Percentiles rank a stretch among this genome's conserved stretches.
These are phyloP conservation scores for Nibea coibor DNA, from an alignment of 2,113 vertebrate species.

Conservation along the genomic window DNA sequence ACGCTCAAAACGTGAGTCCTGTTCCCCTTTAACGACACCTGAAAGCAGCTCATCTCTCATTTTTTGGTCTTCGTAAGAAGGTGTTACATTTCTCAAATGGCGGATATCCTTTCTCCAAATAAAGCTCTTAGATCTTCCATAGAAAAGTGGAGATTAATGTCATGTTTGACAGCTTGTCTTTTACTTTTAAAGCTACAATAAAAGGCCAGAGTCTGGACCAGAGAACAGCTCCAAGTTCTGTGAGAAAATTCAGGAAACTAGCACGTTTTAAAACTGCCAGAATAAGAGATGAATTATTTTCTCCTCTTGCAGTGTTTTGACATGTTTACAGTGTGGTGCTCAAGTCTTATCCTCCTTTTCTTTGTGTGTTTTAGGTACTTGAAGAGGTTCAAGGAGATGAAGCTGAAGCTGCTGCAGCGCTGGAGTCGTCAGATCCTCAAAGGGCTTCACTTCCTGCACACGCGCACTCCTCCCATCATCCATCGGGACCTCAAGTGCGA, in stretches of 20 bases:
- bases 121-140: neutral
- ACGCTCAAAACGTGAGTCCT: conserved; percentile 96
- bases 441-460: conserved; percentile 97
- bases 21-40: neutral
- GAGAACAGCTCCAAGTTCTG: conserved; percentile 10
- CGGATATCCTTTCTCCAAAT: conserved; percentile 13
- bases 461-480: conserved; percentile 95
- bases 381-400: conserved; percentile 98
- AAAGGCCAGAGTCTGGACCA: conserved; percentile 7
- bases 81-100: neutral
- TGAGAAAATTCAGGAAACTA: conserved; percentile 21
- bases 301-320: neutral
- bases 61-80: neutral
- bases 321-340: conserved; percentile 21
- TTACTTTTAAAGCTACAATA: neutral
- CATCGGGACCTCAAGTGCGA: conserved; percentile 98
- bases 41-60: neutral
- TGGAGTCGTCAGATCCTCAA: conserved; percentile 98
- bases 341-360: neutral
- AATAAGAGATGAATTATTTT: conserved; percentile 34
- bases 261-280: conserved; percentile 35
- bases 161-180: conserved; percentile 34
- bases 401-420: conserved; percentile 95
- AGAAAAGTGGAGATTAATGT: conserved; percentile 5
- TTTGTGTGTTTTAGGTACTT: conserved; percentile 85